Evolutionary conservation across 2,113 vertebrate genomes (phyloP), one percentile per base, ranked within the genome.

Genomic region (Formicarius rufipectus): DNA sequence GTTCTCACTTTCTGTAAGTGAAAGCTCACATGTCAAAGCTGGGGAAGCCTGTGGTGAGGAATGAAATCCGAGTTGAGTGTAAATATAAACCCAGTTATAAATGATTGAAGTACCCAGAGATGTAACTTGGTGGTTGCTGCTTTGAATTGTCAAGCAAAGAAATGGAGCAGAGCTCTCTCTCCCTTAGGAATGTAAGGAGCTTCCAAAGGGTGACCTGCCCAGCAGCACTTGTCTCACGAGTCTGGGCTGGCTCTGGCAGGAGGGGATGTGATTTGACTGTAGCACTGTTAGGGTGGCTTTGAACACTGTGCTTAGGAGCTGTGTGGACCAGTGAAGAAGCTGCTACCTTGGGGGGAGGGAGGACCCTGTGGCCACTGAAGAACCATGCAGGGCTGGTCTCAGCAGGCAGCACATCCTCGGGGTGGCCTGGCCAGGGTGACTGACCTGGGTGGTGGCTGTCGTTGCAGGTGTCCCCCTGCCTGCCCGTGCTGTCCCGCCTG

Each of bases 401-500:
- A 44, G 37, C 44, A 59, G 49, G 49, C 49, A 50, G 49, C 50
- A 52, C 25, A 52, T 24, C 50, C 49, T 25, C 49, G 7, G 50
- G 76, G 25, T 67, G 90, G 30, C 86, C 69, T 55, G 23, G 37
- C 14, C n/a, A 45, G 60, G 60, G 6, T 72, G 86, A 78, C 68
- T 96, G 56, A 97, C 42, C 68, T 42, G 17, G 69, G 3, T 60
- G 89, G 63, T 83, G 91, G 45, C 82, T 95, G 18, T 79, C 76
- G 76, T 91, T 96, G 80, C 90, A 99, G 99, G 99, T 99, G 56
- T 99, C 99, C 22, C 99, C 99, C 68, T 99, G 99, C 98, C 98
- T 99, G 97, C 99, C 99, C 12, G 99, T 99, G 27, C 97, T 99
- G 94, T 99, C 99, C 93, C 98, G 99, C 53, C 98, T 99, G 39